Percentiles rank a stretch among this genome's conserved stretches.
phyloP scores from a whole-genome alignment of 2,113 vertebrate species.

The Labrus mixtus region DNA sequence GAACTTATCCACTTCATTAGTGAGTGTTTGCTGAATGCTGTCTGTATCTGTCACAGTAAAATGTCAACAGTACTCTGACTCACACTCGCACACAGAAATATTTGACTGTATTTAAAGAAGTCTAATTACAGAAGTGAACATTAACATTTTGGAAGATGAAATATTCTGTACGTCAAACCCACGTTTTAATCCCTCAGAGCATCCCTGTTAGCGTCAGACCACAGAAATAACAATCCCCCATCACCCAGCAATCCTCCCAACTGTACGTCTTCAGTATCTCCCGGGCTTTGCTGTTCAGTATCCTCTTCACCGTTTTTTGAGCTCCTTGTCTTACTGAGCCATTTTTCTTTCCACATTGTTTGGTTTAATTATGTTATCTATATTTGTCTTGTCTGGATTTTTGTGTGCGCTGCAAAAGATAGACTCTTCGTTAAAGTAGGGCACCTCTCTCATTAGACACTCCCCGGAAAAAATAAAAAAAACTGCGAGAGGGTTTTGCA shows the following conservation, averaged over 20 bases:
- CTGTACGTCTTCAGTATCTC: constrained; percentile 44
- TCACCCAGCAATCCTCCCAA: constrained; percentile 56
- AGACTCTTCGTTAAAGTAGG: constrained; percentile 77
- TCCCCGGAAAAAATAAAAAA: constrained; percentile 34
- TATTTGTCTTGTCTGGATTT: constrained; percentile 77
- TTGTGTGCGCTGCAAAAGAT: constrained; percentile 60
- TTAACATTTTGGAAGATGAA: constrained; percentile 55
- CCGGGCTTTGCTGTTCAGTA: constrained; percentile 61
- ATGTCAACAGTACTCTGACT: not conserved
- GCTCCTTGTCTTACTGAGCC: constrained; percentile 39
- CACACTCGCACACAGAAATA: not conserved
- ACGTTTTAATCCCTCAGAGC: constrained; percentile 48
- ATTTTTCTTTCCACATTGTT: constrained; percentile 61
- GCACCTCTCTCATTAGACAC: constrained; percentile 76
- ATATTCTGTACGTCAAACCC: constrained; percentile 43
- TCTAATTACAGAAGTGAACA: constrained; percentile 17
- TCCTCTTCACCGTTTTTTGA: constrained; percentile 66
- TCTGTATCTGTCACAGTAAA: not conserved
- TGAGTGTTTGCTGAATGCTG: not conserved
- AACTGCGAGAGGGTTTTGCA: constrained; percentile 59
- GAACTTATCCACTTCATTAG: not conserved
- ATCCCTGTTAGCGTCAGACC: constrained; percentile 31
- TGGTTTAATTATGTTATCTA: constrained; percentile 80
- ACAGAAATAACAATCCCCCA: constrained; percentile 59
- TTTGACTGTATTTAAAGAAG: constrained; percentile 21